Conservation (phyloP, 53 echinoderm and acorn worm genomes). For the Holothuria leucospilota region DNA sequence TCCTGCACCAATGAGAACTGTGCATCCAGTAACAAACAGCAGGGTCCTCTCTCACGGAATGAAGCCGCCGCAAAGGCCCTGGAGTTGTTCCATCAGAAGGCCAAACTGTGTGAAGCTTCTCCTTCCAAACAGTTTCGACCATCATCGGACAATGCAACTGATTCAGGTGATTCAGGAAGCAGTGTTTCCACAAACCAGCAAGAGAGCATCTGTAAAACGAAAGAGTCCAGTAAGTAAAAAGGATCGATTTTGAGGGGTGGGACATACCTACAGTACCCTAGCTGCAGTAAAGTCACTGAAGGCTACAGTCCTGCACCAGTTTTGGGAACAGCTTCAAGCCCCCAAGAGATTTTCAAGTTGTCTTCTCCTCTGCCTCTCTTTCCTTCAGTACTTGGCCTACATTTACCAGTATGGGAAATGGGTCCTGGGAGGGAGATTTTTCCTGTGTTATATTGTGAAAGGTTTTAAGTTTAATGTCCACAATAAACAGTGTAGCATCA, state of each 20-base stretch:
- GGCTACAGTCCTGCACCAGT: no score
- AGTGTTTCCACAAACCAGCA: background rate
- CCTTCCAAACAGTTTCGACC: constrained; percentile 67
- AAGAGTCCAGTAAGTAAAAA: constrained; percentile 12
- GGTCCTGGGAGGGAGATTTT: no score
- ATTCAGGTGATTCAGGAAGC: constrained; percentile 15
- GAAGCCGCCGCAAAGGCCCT: constrained; percentile 94
- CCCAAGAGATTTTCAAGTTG: no score
- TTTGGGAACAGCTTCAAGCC: no score
- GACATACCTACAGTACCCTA: no score
- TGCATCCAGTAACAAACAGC: constrained; percentile 72
- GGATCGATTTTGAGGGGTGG: background rate
- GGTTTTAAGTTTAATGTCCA: no score
- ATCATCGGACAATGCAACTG: constrained; percentile 27
- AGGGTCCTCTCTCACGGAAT: constrained; percentile 69
- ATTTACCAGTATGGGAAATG: no score
- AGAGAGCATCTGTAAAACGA: constrained; percentile 21
- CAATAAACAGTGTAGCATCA: no score
- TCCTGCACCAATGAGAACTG: constrained; percentile 86
- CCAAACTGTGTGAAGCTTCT: constrained; percentile 79
- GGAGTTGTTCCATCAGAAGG: constrained; percentile 86
- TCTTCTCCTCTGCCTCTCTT: no score
- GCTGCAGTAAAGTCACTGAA: no score
- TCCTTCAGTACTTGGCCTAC: no score
- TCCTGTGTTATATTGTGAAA: no score